Evolutionary conservation across 2,797 vertebrate genomes (phyloP).

Genomic region (Artibeus jamaicensis): DNA sequence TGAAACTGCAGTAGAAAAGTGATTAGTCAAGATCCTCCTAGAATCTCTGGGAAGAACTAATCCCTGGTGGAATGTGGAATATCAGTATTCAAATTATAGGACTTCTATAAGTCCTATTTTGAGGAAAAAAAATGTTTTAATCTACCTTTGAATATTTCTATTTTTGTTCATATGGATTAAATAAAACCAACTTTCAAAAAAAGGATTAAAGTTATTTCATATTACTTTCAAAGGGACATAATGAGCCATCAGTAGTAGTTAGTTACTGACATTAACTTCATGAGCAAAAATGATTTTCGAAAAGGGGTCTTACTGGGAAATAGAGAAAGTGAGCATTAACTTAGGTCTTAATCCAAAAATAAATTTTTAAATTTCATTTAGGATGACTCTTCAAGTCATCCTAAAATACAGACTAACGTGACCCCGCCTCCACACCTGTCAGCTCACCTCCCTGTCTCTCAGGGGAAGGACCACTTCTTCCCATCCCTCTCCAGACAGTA

Average conservation of each 20-base stretch:
- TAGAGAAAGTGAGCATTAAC: neutral
- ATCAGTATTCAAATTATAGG: neutral
- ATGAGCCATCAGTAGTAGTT: neutral
- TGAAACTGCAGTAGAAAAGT: constrained; percentile 74
- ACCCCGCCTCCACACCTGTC: rapidly evolving
- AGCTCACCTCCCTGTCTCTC: rapidly evolving
- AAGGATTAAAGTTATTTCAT: neutral
- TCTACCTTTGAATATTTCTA: constrained; percentile 18
- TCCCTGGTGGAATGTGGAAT: constrained; percentile 45
- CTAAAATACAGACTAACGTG: neutral
- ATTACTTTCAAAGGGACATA: constrained; percentile 25
- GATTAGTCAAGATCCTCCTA: constrained; percentile 73
- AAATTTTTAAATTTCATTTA: neutral
- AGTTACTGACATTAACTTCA: neutral
- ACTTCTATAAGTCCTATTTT: neutral
- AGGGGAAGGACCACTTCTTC: rapidly evolving
- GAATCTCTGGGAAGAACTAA: constrained; percentile 64
- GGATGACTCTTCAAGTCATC: neutral
- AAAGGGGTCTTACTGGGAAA: neutral
- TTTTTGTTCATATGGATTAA: constrained; percentile 6
- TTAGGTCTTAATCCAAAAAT: neutral
- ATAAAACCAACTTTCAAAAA: neutral
- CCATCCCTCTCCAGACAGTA: neutral
- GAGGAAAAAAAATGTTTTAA: constrained; percentile 44
- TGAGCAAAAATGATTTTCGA: neutral